phyloP scores from a whole-genome alignment of 1,140 invertebrate genomes.

The silkworm (Bombyx mori) region ASM3026992v2 NC_085109.1:5490001-5490500 shows the following conservation, averaged over 20 bases:
- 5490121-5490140: slow-evolving; percentile 67
- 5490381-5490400: slow-evolving; percentile 47
- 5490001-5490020: slow-evolving; percentile 42
- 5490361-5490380: slow-evolving; percentile 58
- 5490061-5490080: slow-evolving; percentile 53
- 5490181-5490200: slow-evolving; percentile 21
- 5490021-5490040: slow-evolving; percentile 48
- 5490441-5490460: neutral
- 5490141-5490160: slow-evolving; percentile 65
- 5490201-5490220: slow-evolving; percentile 11
- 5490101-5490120: slow-evolving; percentile 50
- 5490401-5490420: slow-evolving; percentile 21
- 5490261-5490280: slow-evolving; percentile 68
- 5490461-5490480: neutral
- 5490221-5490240: slow-evolving; percentile 22
- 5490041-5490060: slow-evolving; percentile 34
- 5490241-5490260: slow-evolving; percentile 68
- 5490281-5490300: slow-evolving; percentile 70
- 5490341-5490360: slow-evolving; percentile 48
- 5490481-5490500: too few species aligned
- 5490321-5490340: slow-evolving; percentile 58
- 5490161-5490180: slow-evolving; percentile 46
- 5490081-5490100: slow-evolving; percentile 67
- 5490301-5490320: slow-evolving; percentile 68
- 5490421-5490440: slow-evolving; percentile 2